Evolutionary conservation across 2,797 vertebrate species (phyloP).

Genomic region (Mareca strepera): DNA sequence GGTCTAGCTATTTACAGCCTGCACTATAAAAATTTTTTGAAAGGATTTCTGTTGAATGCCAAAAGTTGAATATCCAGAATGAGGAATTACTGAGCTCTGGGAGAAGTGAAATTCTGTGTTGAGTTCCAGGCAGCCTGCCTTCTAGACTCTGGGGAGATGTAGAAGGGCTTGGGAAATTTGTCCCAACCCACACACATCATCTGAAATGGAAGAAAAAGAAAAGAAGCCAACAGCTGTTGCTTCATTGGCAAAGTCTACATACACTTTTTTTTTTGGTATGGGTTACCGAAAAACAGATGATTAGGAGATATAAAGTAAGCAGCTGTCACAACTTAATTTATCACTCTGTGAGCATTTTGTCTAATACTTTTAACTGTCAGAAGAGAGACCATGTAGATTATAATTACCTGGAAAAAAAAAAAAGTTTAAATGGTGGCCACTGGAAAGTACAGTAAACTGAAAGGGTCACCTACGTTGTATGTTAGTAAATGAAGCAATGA

Average conservation of each 20-base stretch:
- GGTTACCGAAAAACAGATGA: background rate
- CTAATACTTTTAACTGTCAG: background rate
- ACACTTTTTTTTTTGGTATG: background rate
- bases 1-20: background rate
- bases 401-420: background rate
- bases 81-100: background rate
- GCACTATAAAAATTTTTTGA: background rate
- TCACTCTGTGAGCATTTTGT: background rate
- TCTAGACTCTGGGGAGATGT: background rate
- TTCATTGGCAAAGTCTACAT: background rate
- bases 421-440: background rate
- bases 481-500: background rate
- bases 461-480: background rate
- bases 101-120: background rate
- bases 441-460: background rate
- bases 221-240: background rate
- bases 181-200: background rate
- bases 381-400: background rate
- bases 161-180: background rate
- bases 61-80: background rate
- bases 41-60: background rate
- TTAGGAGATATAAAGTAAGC: background rate
- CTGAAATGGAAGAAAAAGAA: background rate
- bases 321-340: background rate
- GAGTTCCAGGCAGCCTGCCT: background rate